Evolutionary conservation across 2,888 invertebrate genomes (phyloP).

Genomic region (Drosophila eohydei): DNA sequence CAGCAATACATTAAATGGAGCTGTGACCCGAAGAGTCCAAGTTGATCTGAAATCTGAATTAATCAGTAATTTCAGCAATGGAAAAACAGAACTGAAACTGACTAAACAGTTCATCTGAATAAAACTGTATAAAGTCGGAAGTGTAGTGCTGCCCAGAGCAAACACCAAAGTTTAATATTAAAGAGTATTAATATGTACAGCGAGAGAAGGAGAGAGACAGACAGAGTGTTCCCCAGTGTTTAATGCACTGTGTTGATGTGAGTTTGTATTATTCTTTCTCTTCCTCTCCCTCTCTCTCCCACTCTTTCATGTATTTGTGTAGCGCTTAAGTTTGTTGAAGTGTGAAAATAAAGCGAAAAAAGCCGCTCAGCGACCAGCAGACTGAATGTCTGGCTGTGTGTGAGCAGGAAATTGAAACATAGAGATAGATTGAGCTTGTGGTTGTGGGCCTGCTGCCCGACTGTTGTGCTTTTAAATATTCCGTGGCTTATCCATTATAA

Average conservation of each 20-base stretch:
- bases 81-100: neutral
- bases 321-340: constrained; percentile 55
- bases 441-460: neutral
- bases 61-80: neutral
- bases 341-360: constrained; percentile 54
- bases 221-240: constrained; percentile 4
- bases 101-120: neutral
- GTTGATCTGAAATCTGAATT: neutral
- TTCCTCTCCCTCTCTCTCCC: neutral
- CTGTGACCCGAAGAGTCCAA: neutral
- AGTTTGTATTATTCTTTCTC: constrained; percentile 27
- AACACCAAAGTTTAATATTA: constrained; percentile 9
- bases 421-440: constrained; percentile 7
- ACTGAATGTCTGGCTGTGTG: constrained; percentile 3
- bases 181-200: constrained; percentile 34
- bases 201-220: too few species aligned
- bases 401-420: neutral
- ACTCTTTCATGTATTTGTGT: constrained; percentile 3
- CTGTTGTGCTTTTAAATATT: constrained; percentile 36
- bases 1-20: neutral
- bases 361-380: constrained; percentile 11
- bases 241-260: constrained; percentile 25
- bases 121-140: neutral
- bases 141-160: neutral
- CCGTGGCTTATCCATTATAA: constrained; percentile 29